Evolutionary conservation across 1,140 invertebrate species (phyloP), one percentile per base, ranked within the genome.

Genomic region (Capitella teleta): DNA sequence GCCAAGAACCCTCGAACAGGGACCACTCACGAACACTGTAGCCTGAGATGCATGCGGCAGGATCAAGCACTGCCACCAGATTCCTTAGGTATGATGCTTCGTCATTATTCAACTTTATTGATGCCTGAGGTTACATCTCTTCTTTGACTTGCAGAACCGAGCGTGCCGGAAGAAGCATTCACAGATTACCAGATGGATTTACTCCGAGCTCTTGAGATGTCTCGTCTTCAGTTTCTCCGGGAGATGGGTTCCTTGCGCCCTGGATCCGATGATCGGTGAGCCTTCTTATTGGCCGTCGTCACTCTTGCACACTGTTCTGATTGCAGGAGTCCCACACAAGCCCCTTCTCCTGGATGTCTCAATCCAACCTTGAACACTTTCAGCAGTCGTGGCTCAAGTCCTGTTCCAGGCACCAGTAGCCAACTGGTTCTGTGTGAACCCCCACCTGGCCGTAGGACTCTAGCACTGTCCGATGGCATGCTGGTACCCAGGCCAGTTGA

Each of bases 171-270:
- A 3, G 41, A 51, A 18, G 42, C 30, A 16, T 51, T 51, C 49
- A 49, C 66, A 6, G 67, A 71, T 57, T 64, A 67, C 54, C 66
- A 68, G 52, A 79, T 82, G 74, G 82, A 83, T 58, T 58, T 82
- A 3, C 73, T 82, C 40, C 79, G 82, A 59, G 81, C 82, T 10
- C 60, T 83, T 47, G 82, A 83, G 69, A 82, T 83, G 80, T 82
- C 80, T 1, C 64, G 80, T 18, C 68, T 82, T n/a, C 80, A 82
- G 70, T 80, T 80, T 74, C 49, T 70, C 6, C 53, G 61, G 38
- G 70, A 73, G 18, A 62, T 61, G 36, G 68, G 64, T 3, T 56
- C 63, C 12, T 52, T 68, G 5, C 49, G 38, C 14, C 49, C 49
- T 2, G 40, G 40, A n/a, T 23, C 23, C 5, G 49, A 26, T 5